Evolutionary conservation across 1,140 invertebrate genomes (phyloP).

Genomic region (Zaprionus tsacasi): DNA sequence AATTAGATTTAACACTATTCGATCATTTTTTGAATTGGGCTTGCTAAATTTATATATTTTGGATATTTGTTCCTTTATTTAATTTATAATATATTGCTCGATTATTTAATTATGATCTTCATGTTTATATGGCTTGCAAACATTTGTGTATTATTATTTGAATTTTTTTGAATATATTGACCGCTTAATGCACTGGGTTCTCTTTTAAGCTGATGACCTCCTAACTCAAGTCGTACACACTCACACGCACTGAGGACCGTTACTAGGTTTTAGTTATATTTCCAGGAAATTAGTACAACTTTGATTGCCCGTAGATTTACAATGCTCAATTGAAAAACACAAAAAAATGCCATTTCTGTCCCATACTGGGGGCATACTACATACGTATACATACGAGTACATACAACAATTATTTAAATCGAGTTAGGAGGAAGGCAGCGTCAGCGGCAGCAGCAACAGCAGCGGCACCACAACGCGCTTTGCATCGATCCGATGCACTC

Average conservation of each 20-base stretch:
- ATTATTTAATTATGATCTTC: neutral
- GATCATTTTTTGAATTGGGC: too few species aligned
- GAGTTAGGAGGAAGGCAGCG: conserved; percentile 22
- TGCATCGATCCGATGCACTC: conserved; percentile 83
- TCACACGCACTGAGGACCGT: neutral
- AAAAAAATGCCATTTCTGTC: conserved; percentile 16
- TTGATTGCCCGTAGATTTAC: conserved; percentile 12
- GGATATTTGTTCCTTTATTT: too few species aligned
- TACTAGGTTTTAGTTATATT: neutral
- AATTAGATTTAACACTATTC: too few species aligned
- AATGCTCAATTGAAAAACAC: conserved; percentile 25
- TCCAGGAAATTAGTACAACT: conserved; percentile 16
- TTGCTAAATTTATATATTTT: too few species aligned
- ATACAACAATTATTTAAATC: conserved; percentile 48
- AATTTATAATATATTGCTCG: too few species aligned
- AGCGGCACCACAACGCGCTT: conserved; percentile 61
- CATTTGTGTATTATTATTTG: neutral
- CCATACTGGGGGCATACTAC: neutral
- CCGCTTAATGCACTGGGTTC: neutral
- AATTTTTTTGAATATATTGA: neutral
- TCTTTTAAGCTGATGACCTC: neutral
- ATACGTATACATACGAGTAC: conserved; percentile 25
- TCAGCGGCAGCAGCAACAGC: conserved; percentile 1
- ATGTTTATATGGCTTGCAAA: too few species aligned
- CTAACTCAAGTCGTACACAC: neutral